Conservation (phyloP, 2,113 vertebrate genomes). For the Galbula dea region DNA sequence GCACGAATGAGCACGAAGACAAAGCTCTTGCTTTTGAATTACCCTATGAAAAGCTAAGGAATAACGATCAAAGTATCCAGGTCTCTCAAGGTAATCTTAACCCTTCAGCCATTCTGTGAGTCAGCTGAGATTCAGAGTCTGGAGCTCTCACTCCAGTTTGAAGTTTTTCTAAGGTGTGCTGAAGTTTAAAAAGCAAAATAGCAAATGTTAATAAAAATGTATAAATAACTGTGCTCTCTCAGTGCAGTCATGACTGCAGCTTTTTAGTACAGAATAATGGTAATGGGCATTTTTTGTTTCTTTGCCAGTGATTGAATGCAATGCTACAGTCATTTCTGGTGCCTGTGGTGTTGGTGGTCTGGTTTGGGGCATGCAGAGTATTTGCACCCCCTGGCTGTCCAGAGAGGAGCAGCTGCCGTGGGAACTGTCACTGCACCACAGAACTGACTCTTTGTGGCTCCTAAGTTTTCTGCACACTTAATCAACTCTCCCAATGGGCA, state of each 20-base stretch:
- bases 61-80: accelerated
- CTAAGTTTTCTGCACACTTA: background rate
- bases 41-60: background rate
- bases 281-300: background rate
- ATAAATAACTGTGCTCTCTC: too few species aligned
- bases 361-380: background rate
- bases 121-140: background rate
- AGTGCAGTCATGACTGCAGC: background rate
- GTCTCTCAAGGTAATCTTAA: background rate
- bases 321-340: background rate
- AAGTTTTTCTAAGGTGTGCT: background rate
- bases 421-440: background rate
- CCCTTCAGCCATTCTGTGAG: background rate
- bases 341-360: accelerated
- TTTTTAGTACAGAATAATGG: background rate
- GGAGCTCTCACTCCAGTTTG: background rate
- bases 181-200: background rate
- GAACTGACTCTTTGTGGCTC: background rate
- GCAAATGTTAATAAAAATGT: background rate
- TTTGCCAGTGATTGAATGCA: background rate
- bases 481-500: background rate
- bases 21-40: background rate
- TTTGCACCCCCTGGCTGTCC: background rate
- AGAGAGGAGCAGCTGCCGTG: background rate
- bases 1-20: background rate